Conservation (phyloP, 2,888 invertebrate species). For the Netelia fuscicornis region DNA sequence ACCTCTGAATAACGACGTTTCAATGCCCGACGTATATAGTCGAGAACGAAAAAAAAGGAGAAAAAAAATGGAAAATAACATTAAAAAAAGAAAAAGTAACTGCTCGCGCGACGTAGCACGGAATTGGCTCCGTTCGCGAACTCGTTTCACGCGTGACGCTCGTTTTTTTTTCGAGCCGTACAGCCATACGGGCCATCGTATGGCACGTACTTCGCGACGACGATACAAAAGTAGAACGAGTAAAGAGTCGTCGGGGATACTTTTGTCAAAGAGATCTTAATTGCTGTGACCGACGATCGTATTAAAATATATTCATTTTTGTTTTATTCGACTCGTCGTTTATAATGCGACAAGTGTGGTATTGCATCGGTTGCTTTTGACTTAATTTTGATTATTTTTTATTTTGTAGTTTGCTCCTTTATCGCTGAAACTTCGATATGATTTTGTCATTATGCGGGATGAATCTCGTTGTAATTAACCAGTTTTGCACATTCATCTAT, state of each 20-base stretch:
- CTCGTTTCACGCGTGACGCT: neutral
- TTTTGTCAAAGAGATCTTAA: slow-evolving; percentile 36
- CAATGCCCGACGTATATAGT: slow-evolving; percentile 29
- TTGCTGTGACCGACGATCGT: slow-evolving; percentile 33
- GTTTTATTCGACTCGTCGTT: too few relatives aligned
- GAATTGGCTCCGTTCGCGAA: neutral
- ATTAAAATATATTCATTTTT: neutral
- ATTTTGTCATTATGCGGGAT: neutral
- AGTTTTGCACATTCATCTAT: neutral
- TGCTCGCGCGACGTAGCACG: neutral
- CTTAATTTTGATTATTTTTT: neutral
- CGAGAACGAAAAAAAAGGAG: neutral
- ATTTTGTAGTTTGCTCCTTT: neutral
- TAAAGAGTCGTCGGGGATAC: neutral
- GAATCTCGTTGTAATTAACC: slow-evolving; percentile 4
- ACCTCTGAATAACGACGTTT: slow-evolving; percentile 42
- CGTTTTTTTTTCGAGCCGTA: neutral
- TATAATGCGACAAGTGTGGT: too few relatives aligned
- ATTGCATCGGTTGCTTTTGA: neutral
- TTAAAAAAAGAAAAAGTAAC: neutral
- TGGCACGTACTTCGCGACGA: neutral
- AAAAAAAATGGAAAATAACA: slow-evolving; percentile 3
- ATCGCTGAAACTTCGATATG: neutral
- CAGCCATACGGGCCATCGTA: neutral
- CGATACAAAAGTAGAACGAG: neutral